These are phyloP conservation scores for Chrysolina americana DNA, from an alignment of 2,888 invertebrate genomes.

Conservation along the genomic window DNA sequence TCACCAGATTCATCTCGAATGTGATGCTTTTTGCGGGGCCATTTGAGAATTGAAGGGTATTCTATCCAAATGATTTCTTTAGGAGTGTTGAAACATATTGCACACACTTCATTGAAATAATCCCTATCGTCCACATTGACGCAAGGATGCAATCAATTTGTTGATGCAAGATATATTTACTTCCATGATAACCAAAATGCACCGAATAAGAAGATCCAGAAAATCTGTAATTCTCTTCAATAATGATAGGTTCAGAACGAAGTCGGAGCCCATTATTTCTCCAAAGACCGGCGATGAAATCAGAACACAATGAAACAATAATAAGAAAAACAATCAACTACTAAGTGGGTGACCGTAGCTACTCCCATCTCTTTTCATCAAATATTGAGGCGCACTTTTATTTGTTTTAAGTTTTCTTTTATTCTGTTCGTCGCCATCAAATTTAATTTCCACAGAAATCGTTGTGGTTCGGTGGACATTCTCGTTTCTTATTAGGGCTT, in stretches of 20 bases:
- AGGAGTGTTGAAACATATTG: too few species aligned
- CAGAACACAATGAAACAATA: slow-evolving; percentile 6
- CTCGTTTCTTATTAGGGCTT: slow-evolving; percentile 17
- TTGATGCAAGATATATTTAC: too few species aligned
- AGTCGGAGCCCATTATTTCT: not conserved
- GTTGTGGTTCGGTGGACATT: slow-evolving; percentile 17
- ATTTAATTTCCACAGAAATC: slow-evolving; percentile 12
- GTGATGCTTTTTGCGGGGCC: too few species aligned
- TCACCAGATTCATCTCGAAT: too few species aligned
- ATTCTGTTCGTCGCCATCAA: slow-evolving; percentile 18
- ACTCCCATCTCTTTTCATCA: not conserved
- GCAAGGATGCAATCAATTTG: too few species aligned
- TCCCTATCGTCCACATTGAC: too few species aligned
- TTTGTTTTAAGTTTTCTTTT: slow-evolving; percentile 17
- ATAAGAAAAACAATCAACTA: not conserved
- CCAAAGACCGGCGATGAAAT: not conserved
- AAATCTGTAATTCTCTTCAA: not conserved
- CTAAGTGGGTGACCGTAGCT: slow-evolving; percentile 14
- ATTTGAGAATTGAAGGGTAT: too few species aligned
- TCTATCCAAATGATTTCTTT: too few species aligned
- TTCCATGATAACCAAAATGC: too few species aligned
- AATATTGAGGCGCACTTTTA: slow-evolving; percentile 7
- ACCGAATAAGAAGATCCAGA: too few species aligned
- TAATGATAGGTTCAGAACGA: not conserved
- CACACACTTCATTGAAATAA: too few species aligned